Evolutionary conservation across 2,888 invertebrate species (phyloP).

Genomic region (Argyresthia albistria): DNA sequence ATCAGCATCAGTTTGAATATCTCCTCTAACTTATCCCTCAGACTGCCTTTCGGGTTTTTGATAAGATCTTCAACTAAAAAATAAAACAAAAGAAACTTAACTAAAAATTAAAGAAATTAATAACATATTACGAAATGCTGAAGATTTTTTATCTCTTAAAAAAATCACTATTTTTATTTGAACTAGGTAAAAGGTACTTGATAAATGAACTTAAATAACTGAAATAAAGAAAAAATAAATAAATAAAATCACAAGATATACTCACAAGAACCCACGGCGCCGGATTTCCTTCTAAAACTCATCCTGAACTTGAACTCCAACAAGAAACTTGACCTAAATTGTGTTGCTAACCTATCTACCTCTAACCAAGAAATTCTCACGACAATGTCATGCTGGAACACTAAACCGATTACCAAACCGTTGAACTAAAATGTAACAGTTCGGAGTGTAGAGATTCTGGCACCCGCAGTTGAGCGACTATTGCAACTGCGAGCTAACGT

Average conservation of each 20-base stretch:
- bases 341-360: neutral
- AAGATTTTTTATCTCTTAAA: too few species aligned
- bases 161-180: too few species aligned
- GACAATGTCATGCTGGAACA: too few species aligned
- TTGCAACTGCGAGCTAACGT: conserved; percentile 59
- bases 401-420: neutral
- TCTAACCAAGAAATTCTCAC: too few species aligned
- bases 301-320: conserved; percentile 25
- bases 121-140: neutral
- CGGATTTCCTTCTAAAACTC: conserved; percentile 5
- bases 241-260: conserved; percentile 11
- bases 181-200: too few species aligned
- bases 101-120: neutral
- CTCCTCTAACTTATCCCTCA: conserved; percentile 79
- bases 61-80: conserved; percentile 53
- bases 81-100: conserved; percentile 11
- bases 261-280: conserved; percentile 55
- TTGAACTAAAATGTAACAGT: neutral
- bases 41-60: conserved; percentile 42
- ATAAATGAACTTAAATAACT: conserved; percentile 9
- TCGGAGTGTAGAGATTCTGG: neutral
- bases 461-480: conserved; percentile 46
- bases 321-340: neutral
- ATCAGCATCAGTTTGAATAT: conserved; percentile 86
- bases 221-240: conserved; percentile 1